Evolutionary conservation across 2,888 invertebrate species (phyloP).

Genomic region (Polyommatus iphigenia): DNA sequence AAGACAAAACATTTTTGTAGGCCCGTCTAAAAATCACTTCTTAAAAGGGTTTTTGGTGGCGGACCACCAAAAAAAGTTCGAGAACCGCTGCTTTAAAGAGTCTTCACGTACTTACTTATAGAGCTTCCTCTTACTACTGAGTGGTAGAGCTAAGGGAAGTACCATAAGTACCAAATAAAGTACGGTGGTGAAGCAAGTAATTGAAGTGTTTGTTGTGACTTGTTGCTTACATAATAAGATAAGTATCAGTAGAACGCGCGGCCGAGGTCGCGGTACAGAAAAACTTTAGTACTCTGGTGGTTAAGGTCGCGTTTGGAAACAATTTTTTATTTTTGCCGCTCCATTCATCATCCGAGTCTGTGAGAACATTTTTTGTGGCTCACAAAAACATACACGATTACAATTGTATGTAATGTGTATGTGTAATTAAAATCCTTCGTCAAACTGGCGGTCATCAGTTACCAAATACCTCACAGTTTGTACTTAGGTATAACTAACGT

Average conservation of each 20-base stretch:
- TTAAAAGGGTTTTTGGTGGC: too few relatives aligned
- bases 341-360: slow-evolving; percentile 16
- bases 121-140: too few relatives aligned
- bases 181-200: neutral
- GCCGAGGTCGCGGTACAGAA: neutral
- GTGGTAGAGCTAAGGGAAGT: too few relatives aligned
- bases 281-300: neutral
- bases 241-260: slow-evolving; percentile 1
- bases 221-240: neutral
- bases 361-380: slow-evolving; percentile 2
- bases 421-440: neutral
- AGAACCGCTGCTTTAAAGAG: too few relatives aligned
- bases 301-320: slow-evolving; percentile 1
- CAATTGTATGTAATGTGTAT: neutral
- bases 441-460: neutral
- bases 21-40: too few relatives aligned
- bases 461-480: neutral
- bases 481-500: too few relatives aligned
- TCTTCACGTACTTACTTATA: too few relatives aligned
- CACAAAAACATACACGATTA: slow-evolving; percentile 4
- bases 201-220: slow-evolving; percentile 1
- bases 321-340: neutral
- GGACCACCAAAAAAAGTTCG: too few relatives aligned
- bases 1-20: too few relatives aligned
- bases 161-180: neutral